These are phyloP conservation scores for Sebastes trivittatus DNA, from an alignment of 2,797 vertebrate genomes.

Conservation along the genomic window DNA sequence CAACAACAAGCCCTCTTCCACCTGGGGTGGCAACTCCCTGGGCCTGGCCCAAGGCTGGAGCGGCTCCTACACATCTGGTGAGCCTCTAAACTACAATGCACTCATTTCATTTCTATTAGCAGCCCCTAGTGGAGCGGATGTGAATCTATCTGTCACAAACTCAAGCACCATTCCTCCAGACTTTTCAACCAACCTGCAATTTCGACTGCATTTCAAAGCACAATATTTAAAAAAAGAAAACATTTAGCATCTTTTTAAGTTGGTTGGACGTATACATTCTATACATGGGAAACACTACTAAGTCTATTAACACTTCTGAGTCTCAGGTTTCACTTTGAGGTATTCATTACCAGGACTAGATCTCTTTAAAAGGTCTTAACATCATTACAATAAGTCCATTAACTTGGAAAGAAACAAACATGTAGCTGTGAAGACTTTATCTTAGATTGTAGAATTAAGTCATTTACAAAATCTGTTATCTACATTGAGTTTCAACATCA, in stretches of 20 bases:
- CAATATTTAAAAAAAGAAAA: background rate
- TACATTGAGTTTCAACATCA: background rate
- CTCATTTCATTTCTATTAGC: background rate
- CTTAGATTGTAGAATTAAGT: background rate
- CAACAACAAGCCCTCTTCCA: slow-evolving; percentile 93
- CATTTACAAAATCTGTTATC: background rate
- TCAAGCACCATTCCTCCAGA: background rate
- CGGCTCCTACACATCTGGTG: slow-evolving; percentile 93
- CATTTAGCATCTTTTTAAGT: background rate
- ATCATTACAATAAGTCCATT: background rate
- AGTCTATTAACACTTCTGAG: background rate
- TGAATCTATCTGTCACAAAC: background rate
- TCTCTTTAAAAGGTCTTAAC: background rate
- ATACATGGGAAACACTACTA: background rate
- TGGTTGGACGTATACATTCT: background rate
- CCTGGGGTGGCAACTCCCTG: slow-evolving; percentile 93
- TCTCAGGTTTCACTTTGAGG: background rate
- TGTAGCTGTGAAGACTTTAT: background rate
- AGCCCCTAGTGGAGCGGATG: background rate
- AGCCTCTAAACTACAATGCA: background rate
- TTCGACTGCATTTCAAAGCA: background rate
- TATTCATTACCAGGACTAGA: background rate
- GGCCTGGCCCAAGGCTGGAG: slow-evolving; percentile 89
- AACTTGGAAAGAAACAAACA: background rate
- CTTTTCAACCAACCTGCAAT: background rate